Base-by-base conservation (phyloP, 2,888 invertebrate species). In the Himalopsyche tibetana region DNA sequence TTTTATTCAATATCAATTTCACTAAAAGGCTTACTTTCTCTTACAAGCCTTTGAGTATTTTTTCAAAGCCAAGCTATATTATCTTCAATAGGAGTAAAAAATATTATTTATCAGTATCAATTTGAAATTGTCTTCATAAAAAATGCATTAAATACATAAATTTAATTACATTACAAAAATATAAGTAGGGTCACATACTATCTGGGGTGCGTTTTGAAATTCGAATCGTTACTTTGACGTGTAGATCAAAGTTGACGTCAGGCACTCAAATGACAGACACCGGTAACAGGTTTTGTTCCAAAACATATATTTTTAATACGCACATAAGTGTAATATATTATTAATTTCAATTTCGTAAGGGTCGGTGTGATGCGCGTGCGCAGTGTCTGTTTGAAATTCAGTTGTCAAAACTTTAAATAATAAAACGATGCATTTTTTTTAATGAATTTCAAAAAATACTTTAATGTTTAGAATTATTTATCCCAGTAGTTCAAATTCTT, bases 181-280 rank as follows among this genome's bases (percentile, higher is more conserved):
- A 51, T 12, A 51, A 63, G 19, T 63, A 19, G 63, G 4, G 63
- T 63, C 63, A 63, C 3, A 12, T 63, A 28, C 19, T 63, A 19
- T 19, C 15, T 19, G 63, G 19, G 63, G 63, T 63, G 63, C n/a
- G 63, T 19, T 19, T 19, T 19, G 63, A 63, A 63, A 19, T 56
- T 63, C 85, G 82, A 56, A 36, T 82, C 82, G 82, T 85, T 82
- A 85, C 69, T 85, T 85, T 85, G 85, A 85, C 74, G 85, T 17
- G 42, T 56, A 55, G 82, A 85, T 85, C 69, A 38, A 42, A 56
- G 74, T 82, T 82, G 85, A 85, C 85, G 80, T 80, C 82, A 82
- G 82, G 81, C 81, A 74, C n/a, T 81, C 85, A 56, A 40, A 80
- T 84, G 79, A 74, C 42, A 51, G 40, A 80, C 40, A 19, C 51